Evolutionary conservation across 1,140 invertebrate genomes (phyloP).

Genomic region (Potamilus streckersoni): DNA sequence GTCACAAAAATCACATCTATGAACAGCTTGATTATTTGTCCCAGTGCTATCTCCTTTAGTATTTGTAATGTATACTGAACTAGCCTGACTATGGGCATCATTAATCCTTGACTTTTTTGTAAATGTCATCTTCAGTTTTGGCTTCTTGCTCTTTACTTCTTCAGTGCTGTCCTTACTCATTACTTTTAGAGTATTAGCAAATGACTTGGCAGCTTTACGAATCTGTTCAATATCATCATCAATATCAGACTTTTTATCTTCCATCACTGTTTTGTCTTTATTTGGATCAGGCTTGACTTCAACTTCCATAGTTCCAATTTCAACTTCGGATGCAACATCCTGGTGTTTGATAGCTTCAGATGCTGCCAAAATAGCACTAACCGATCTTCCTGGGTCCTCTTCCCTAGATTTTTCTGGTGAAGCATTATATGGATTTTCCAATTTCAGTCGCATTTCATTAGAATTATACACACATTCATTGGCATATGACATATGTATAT

Average conservation of each 20-base stretch:
- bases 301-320: conserved; percentile 31
- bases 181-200: conserved; percentile 25
- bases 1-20: conserved; percentile 32
- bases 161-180: conserved; percentile 20
- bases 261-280: background rate
- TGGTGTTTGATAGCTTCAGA: conserved; percentile 31
- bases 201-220: conserved; percentile 26
- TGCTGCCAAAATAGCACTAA: conserved; percentile 28
- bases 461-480: conserved; percentile 29
- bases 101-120: conserved; percentile 9
- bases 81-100: background rate
- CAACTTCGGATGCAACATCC: conserved; percentile 30
- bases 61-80: background rate
- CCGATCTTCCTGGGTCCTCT: conserved; percentile 16
- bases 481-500: too few species aligned
- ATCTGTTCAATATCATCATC: conserved; percentile 35
- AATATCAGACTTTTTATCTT: conserved; percentile 20
- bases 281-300: conserved; percentile 18
- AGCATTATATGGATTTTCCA: conserved; percentile 15
- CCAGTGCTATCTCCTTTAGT: conserved; percentile 11
- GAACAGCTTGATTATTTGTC: conserved; percentile 16
- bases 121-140: conserved; percentile 17
- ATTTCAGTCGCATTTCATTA: conserved; percentile 24
- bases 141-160: conserved; percentile 22
- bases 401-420: conserved; percentile 7